Base-by-base conservation (phyloP, 1,140 invertebrate genomes). In the Nymphalis io region DNA sequence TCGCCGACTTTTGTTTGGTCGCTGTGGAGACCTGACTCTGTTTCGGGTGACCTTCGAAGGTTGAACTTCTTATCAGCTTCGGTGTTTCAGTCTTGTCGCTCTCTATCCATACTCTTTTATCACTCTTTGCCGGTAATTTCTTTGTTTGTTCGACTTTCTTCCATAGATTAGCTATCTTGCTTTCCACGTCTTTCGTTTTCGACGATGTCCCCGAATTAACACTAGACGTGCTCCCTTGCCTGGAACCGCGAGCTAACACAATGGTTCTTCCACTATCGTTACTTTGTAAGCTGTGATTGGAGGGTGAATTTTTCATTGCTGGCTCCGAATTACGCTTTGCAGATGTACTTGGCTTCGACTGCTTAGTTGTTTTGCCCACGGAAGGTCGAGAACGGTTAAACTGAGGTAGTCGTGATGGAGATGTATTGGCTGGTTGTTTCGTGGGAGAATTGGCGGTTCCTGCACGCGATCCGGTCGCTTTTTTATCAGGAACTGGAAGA, bases 121-220 rank as follows among this genome's bases (percentile, higher is more conserved):
- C 95, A 48, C 92, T 92, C 62, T 93, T 94, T 1, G 75, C 86
- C 40, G 93, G 92, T 68, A 93, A 93, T 61, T 93, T 94, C 53
- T 94, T 95, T n/a, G 89, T 94, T 40, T 96, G 95, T 79, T 97
- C 96, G 2, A 96, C 95, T 78, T 94, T 95, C 76, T 97, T 98
- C 97, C 97, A 98, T 13, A 98, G 92, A 80, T 94, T 96, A 1
- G 97, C 96, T 46, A 98, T 97, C 84, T 97, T 97, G 85, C 97
- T 98, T 1, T 96, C 95, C 1, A 96, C 94, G 71, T 96, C 95
- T 79, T 95, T 95, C 13, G 94, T 92, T 4, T 91, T 91, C 40
- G 90, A 83, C 74, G 88, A 93, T 13, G 92, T 82, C 40, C 91
- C 92, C 0, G 94, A 94, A 73, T 94, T 93, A 64, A 95, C 90